These are phyloP conservation scores for Celastrina argiolus DNA, from an alignment of 2,888 invertebrate genomes.

Conservation along the genomic window DNA sequence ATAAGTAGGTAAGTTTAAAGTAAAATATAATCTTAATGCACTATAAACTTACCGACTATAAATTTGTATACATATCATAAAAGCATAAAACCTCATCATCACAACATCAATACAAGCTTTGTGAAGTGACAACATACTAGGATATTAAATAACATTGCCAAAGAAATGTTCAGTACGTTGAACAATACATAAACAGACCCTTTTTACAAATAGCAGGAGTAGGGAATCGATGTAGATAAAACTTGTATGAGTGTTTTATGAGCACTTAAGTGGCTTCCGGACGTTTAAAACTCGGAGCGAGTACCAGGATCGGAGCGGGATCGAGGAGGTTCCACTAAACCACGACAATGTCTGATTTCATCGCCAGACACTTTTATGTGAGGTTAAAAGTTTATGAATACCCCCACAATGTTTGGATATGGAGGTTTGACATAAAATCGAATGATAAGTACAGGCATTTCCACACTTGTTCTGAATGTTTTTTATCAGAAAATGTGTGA, in stretches of 20 bases:
- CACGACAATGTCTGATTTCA: conserved; percentile 64
- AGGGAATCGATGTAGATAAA: conserved; percentile 48
- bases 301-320: conserved; percentile 42
- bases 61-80: too few species aligned
- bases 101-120: too few species aligned
- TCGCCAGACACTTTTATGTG: conserved; percentile 52
- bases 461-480: background rate
- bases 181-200: background rate
- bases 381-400: conserved; percentile 59
- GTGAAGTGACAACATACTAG: too few species aligned
- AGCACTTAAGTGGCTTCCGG: conserved; percentile 65
- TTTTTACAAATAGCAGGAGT: conserved; percentile 39
- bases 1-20: too few species aligned
- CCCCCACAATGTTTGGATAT: conserved; percentile 38
- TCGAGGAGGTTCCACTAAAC: conserved; percentile 55
- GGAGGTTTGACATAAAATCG: conserved; percentile 27
- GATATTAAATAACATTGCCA: too few species aligned
- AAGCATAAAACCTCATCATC: too few species aligned
- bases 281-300: conserved; percentile 59
- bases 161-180: conserved; percentile 35
- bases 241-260: conserved; percentile 68
- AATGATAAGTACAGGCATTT: background rate
- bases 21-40: too few species aligned
- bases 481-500: conserved; percentile 3
- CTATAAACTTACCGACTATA: too few species aligned